Conservation (phyloP, 1,140 invertebrate genomes). For the Sesamia nonagrioides region DNA sequence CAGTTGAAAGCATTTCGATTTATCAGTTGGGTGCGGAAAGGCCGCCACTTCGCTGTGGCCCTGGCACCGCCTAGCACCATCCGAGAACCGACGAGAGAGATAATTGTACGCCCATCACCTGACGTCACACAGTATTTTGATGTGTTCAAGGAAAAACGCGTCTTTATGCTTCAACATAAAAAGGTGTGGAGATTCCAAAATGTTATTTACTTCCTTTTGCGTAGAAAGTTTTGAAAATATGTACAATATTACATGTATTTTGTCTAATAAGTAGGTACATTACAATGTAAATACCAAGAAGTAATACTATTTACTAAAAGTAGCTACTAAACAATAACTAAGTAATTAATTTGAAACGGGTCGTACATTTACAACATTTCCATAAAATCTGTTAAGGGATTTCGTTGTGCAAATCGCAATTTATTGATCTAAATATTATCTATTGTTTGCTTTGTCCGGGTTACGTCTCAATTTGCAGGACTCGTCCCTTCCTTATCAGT, state of each 20-base stretch:
- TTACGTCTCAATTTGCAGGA: conserved; percentile 44
- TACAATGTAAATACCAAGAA: no score
- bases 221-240: neutral
- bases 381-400: neutral
- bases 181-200: conserved; percentile 18
- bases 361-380: neutral
- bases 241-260: neutral
- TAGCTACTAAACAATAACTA: conserved; percentile 2
- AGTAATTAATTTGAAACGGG: neutral
- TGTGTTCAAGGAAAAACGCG: conserved; percentile 44
- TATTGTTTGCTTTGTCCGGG: conserved; percentile 24
- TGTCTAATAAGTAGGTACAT: neutral
- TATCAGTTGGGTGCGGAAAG: conserved; percentile 69
- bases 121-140: conserved; percentile 41
- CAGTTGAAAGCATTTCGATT: conserved; percentile 66
- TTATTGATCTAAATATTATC: conserved; percentile 1
- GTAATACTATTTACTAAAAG: neutral
- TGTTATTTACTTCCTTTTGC: neutral
- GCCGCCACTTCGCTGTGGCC: conserved; percentile 59
- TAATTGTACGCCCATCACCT: conserved; percentile 66
- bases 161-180: conserved; percentile 30
- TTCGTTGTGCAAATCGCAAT: neutral
- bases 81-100: conserved; percentile 52
- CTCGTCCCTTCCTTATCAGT: conserved; percentile 64
- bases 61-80: conserved; percentile 76